These are phyloP conservation scores for Phoebastria nigripes DNA, from an alignment of 2,797 vertebrate species.

Conservation along the genomic window DNA sequence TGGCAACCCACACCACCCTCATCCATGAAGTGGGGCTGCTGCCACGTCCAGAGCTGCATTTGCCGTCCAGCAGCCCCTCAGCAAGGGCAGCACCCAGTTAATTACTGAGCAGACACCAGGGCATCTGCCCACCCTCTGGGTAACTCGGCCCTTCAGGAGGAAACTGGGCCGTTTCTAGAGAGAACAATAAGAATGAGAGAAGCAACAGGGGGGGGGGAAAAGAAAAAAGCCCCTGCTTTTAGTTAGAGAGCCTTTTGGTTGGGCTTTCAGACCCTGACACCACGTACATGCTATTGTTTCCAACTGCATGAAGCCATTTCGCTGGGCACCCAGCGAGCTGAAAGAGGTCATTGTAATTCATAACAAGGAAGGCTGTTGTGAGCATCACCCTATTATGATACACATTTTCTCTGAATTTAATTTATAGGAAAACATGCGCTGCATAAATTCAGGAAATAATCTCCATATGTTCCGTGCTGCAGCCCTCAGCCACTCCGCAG, in stretches of 20 bases:
- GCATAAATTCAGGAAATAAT: conserved; percentile 51
- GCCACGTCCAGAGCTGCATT: background rate
- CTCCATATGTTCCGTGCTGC: conserved; percentile 40
- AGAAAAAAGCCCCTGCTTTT: background rate
- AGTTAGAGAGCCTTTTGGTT: background rate
- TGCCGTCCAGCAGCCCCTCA: background rate
- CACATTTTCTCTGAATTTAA: conserved; percentile 61
- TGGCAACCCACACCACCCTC: background rate
- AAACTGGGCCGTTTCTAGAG: background rate
- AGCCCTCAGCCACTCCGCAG: background rate
- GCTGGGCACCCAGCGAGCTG: background rate
- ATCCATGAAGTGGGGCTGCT: background rate
- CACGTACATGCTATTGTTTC: background rate
- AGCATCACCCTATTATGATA: conserved; percentile 55
- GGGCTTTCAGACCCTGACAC: background rate
- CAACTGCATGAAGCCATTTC: background rate
- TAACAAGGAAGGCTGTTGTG: conserved; percentile 12
- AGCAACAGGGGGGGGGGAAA: background rate
- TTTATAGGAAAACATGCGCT: conserved; percentile 60
- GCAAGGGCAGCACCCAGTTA: background rate
- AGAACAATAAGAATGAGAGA: background rate
- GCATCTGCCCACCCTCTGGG: background rate
- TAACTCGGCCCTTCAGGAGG: background rate
- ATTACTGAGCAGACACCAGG: background rate
- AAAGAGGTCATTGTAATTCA: conserved; percentile 51